phyloP scores from a whole-genome alignment of 1,140 invertebrate species.

The Spodoptera frugiperda region DNA sequence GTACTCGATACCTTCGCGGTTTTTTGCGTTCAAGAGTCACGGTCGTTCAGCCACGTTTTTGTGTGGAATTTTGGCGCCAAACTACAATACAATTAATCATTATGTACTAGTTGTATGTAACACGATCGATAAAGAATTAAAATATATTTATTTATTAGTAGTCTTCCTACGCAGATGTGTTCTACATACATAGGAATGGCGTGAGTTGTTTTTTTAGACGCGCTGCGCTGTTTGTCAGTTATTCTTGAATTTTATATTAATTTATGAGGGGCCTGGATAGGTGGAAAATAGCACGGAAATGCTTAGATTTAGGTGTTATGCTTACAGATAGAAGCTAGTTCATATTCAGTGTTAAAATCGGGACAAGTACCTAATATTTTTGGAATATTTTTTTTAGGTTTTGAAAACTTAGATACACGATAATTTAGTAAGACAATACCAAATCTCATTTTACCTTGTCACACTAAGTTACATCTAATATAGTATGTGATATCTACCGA shows the following conservation, averaged over 20 bases:
- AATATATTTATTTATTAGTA: constrained; percentile 48
- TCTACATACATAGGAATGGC: constrained; percentile 46
- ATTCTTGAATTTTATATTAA: constrained; percentile 58
- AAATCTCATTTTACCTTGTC: too few relatives aligned
- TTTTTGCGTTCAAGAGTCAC: constrained; percentile 69
- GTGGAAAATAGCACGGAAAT: constrained; percentile 56
- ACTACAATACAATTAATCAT: constrained; percentile 70
- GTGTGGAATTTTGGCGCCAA: constrained; percentile 82
- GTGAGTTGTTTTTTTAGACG: constrained; percentile 51
- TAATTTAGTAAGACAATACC: too few relatives aligned
- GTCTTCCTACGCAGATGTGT: constrained; percentile 51
- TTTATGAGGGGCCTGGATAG: constrained; percentile 64
- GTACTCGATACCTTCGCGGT: constrained; percentile 48
- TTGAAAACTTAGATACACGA: too few relatives aligned
- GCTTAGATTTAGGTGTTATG: constrained; percentile 34
- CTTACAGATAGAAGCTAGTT: neutral
- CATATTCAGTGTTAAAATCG: neutral
- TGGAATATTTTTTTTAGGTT: too few relatives aligned
- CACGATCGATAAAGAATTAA: constrained; percentile 42
- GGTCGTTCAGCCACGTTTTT: constrained; percentile 79
- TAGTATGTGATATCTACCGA: neutral
- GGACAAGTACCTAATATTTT: neutral
- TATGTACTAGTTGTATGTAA: constrained; percentile 47
- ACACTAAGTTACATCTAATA: too few relatives aligned
- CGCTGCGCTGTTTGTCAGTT: constrained; percentile 48